A percentile compares a stretch with the other conserved stretches of the same genome.
These are phyloP conservation scores for Drosophila oshimai DNA, from an alignment of 1,140 invertebrate genomes.

Conservation along the genomic window DNA sequence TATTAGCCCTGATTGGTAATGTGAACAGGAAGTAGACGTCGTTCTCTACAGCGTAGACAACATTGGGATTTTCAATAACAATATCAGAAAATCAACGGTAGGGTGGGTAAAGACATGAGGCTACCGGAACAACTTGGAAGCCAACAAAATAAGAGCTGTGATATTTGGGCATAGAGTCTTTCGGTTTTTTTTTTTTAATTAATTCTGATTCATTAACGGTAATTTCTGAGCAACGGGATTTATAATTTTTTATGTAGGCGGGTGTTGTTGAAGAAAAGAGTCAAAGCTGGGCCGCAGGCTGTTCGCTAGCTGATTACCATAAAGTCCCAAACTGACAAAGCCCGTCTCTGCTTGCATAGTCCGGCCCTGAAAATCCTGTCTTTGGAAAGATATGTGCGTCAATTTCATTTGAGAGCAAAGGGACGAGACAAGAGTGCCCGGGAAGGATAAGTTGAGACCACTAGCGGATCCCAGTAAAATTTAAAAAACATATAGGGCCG, in stretches of 20 bases:
- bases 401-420: too few relatives aligned
- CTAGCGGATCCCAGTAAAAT: too few relatives aligned
- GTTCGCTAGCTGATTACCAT: not conserved
- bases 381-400: too few relatives aligned
- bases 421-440: too few relatives aligned
- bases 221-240: not conserved
- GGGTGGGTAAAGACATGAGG: not conserved
- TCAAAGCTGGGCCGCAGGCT: not conserved
- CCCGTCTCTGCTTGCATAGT: not conserved
- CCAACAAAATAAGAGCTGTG: not conserved
- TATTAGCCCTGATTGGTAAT: too few relatives aligned
- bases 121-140: not conserved
- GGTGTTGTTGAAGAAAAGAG: not conserved
- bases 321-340: not conserved
- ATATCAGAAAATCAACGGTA: not conserved
- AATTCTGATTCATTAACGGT: not conserved
- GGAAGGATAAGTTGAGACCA: too few relatives aligned
- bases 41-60: too few relatives aligned
- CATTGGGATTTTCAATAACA: too few relatives aligned
- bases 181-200: not conserved
- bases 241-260: not conserved
- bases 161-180: too few relatives aligned
- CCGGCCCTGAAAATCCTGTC: too few relatives aligned
- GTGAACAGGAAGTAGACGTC: too few relatives aligned
- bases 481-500: too few relatives aligned